Percentiles rank a stretch among this genome's conserved stretches.
Conservation (phyloP, 1,140 invertebrate genomes). For the Scaptomyza graminum region DNA sequence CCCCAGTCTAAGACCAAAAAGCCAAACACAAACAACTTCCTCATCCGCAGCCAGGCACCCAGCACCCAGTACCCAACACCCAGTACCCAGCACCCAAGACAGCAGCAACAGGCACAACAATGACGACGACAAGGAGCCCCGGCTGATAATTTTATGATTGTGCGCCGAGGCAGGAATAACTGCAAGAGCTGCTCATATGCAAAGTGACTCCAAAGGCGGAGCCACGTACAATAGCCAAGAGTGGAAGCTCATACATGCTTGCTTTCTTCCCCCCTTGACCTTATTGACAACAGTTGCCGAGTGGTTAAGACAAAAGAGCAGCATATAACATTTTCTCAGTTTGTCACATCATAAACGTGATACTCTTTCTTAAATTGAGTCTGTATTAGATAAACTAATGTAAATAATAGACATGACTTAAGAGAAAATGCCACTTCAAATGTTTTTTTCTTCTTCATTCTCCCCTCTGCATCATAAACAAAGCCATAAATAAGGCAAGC, state of each 20-base stretch:
- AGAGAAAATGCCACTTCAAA: too few relatives aligned
- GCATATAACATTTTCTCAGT: neutral
- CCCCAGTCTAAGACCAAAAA: constrained; percentile 14
- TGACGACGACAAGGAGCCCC: constrained; percentile 20
- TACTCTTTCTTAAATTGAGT: neutral
- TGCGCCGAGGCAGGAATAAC: neutral
- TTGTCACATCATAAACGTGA: neutral
- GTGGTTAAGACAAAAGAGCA: constrained; percentile 12
- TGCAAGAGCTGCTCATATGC: constrained; percentile 39
- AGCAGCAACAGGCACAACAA: constrained; percentile 29
- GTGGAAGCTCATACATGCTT: constrained; percentile 1
- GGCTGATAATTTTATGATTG: constrained; percentile 51
- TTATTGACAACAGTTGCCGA: constrained; percentile 42
- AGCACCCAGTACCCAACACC: constrained; percentile 12
- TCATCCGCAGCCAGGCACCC: constrained; percentile 50
- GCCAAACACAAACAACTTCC: constrained; percentile 63
- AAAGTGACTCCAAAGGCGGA: constrained; percentile 35
- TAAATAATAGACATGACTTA: too few relatives aligned
- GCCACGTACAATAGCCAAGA: constrained; percentile 20
- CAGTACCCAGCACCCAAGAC: constrained; percentile 13
- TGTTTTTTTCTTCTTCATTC: too few relatives aligned
- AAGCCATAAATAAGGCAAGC: neutral
- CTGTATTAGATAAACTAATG: too few relatives aligned
- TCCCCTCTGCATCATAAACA: neutral
- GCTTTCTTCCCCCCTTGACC: constrained; percentile 43